These are phyloP conservation scores for Watsonalla cultraria DNA, from an alignment of 2,888 invertebrate species.

Conservation along the genomic window DNA sequence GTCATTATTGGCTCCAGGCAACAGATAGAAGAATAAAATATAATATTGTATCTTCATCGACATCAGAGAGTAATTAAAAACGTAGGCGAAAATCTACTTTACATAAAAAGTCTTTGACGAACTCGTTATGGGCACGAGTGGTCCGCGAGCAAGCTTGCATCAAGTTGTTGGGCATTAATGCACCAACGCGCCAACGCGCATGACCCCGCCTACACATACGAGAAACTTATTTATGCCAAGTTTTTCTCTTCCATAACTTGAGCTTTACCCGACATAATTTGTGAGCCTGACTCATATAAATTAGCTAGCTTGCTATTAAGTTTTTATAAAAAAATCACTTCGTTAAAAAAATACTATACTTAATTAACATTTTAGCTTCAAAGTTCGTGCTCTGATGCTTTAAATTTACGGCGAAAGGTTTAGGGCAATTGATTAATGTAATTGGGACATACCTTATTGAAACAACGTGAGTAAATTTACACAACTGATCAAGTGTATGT, in stretches of 20 bases:
- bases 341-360: conserved; percentile 2
- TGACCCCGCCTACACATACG: conserved; percentile 45
- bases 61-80: background rate
- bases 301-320: conserved; percentile 28
- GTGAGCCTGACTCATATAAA: conserved; percentile 37
- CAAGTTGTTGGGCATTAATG: conserved; percentile 69
- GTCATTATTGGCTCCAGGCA: no score
- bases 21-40: no score
- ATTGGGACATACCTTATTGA: conserved; percentile 3
- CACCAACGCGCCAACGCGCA: conserved; percentile 50
- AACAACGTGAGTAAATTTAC: conserved; percentile 8
- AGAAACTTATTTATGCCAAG: conserved; percentile 36
- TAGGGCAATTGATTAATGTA: conserved; percentile 9
- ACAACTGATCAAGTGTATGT: no score
- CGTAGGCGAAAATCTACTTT: conserved; percentile 1
- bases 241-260: conserved; percentile 24
- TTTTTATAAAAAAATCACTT: conserved; percentile 8
- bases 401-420: conserved; percentile 7
- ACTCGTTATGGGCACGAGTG: conserved; percentile 45
- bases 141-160: conserved; percentile 58
- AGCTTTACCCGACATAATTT: conserved; percentile 25
- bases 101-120: conserved; percentile 26
- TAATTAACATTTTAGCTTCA: conserved; percentile 8
- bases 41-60: no score
- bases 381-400: conserved; percentile 1